These are phyloP conservation scores for Drosophila niveifrons DNA, from an alignment of 2,888 invertebrate species.

Conservation along the genomic window DNA sequence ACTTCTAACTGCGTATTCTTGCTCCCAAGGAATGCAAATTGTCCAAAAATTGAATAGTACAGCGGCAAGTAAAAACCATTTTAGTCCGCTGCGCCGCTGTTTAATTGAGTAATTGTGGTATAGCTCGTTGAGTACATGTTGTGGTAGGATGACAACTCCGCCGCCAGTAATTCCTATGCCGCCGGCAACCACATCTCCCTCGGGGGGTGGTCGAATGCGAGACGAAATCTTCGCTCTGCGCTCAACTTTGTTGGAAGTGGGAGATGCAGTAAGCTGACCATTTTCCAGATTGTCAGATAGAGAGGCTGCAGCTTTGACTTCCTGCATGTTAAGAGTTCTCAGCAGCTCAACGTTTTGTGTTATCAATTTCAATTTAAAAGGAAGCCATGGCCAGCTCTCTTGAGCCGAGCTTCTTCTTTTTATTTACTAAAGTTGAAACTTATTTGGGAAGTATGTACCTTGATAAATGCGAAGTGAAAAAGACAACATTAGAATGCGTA, in stretches of 20 bases:
- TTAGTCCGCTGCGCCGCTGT: constrained; percentile 90
- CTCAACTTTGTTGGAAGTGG: constrained; percentile 57
- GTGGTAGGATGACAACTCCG: constrained; percentile 85
- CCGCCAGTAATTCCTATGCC: constrained; percentile 70
- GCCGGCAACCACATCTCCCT: constrained; percentile 62
- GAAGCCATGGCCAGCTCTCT: constrained; percentile 60
- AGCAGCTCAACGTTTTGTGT: constrained; percentile 32
- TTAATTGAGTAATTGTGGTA: constrained; percentile 91
- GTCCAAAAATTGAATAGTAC: constrained; percentile 89
- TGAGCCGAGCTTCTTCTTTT: constrained; percentile 45
- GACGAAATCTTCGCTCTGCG: constrained; percentile 58
- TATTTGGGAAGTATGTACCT: background rate
- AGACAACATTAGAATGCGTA: background rate
- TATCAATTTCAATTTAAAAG: constrained; percentile 63
- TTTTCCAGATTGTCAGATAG: constrained; percentile 60
- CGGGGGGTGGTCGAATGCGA: constrained; percentile 60
- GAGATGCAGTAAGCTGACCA: constrained; percentile 60
- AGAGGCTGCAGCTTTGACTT: constrained; percentile 49
- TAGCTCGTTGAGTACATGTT: constrained; percentile 89
- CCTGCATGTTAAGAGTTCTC: constrained; percentile 61
- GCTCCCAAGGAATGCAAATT: constrained; percentile 87
- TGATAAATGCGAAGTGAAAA: background rate
- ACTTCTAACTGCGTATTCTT: constrained; percentile 84
- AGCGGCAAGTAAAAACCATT: constrained; percentile 89
- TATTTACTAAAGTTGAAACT: constrained; percentile 35